These are phyloP conservation scores for Pelecanus crispus DNA, from an alignment of 2,113 vertebrate genomes.

Conservation along the genomic window DNA sequence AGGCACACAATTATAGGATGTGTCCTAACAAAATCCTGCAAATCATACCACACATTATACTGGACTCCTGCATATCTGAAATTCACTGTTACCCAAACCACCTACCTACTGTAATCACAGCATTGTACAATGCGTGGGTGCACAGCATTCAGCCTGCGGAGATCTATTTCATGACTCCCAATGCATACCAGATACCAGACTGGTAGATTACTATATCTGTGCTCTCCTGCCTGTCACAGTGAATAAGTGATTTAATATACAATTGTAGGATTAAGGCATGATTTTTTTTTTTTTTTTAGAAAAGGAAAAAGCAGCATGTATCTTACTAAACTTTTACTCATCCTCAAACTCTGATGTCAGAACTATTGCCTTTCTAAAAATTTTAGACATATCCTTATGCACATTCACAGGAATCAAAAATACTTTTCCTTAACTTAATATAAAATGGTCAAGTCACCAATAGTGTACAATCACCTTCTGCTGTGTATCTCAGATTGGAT, in stretches of 20 bases:
- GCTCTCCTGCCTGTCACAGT: constrained; percentile 44
- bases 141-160: constrained; percentile 57
- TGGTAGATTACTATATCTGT: constrained; percentile 67
- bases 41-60: constrained; percentile 63
- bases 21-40: constrained; percentile 62
- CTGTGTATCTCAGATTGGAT: not conserved
- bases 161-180: constrained; percentile 56
- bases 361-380: not conserved
- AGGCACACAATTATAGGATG: constrained; percentile 55
- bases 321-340: not conserved
- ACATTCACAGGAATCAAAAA: not conserved
- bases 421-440: not conserved
- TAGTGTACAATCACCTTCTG: not conserved
- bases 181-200: constrained; percentile 34
- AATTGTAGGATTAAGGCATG: not conserved
- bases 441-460: not conserved
- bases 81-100: constrained; percentile 43
- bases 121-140: constrained; percentile 61
- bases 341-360: not conserved
- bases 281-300: not conserved
- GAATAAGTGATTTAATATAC: constrained; percentile 41
- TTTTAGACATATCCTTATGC: not conserved
- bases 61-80: constrained; percentile 66
- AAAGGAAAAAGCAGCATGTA: not conserved
- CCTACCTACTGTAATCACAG: constrained; percentile 70